These are phyloP conservation scores for Crossaster papposus DNA, from an alignment of 53 echinoderm and acorn worm genomes.

Conservation along the genomic window DNA sequence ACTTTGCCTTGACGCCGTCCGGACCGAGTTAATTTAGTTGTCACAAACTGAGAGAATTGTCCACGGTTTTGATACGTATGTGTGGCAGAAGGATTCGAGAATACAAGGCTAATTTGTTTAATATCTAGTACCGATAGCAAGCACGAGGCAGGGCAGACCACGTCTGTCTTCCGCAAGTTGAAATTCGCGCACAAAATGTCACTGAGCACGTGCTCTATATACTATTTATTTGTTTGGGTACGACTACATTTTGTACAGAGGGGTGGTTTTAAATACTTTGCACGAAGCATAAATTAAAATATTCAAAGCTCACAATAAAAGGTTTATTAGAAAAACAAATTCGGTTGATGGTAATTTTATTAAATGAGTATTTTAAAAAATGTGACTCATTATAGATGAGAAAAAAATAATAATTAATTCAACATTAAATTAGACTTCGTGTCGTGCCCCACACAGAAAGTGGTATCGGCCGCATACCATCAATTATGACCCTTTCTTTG, in stretches of 20 bases:
- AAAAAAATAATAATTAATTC: neutral
- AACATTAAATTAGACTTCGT: neutral
- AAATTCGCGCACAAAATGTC: neutral
- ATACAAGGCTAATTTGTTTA: neutral
- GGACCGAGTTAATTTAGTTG: neutral
- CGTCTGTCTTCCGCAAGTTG: neutral
- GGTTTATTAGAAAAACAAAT: neutral
- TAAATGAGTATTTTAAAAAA: neutral
- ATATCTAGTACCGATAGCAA: neutral
- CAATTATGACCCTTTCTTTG: neutral
- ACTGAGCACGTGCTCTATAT: conserved; percentile 1
- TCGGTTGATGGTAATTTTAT: neutral
- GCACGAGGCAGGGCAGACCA: neutral
- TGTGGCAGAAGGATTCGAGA: neutral
- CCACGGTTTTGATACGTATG: neutral
- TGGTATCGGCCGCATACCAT: neutral
- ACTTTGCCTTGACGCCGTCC: neutral
- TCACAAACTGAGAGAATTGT: neutral
- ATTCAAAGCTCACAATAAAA: neutral
- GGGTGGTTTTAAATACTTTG: neutral
- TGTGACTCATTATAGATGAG: neutral
- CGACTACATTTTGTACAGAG: neutral
- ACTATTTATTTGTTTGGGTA: neutral
- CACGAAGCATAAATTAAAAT: neutral
- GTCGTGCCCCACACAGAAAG: neutral